phyloP scores from a whole-genome alignment of 92 coral and sea anemone species.

The Anthopleura xanthogrammica region DNA sequence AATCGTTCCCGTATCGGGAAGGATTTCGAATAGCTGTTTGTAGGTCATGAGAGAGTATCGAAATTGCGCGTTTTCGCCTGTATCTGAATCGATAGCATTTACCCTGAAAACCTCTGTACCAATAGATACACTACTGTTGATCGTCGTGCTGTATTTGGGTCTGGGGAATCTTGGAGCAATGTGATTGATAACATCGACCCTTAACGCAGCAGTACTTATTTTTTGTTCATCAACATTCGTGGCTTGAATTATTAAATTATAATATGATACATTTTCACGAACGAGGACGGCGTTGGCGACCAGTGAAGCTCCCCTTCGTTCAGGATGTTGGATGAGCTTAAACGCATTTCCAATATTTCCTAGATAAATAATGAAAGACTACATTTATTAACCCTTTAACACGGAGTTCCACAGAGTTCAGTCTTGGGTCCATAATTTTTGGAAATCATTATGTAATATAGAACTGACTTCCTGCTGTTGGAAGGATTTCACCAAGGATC shows the following conservation, averaged over 20 bases:
- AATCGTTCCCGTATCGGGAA: slow-evolving; percentile 64
- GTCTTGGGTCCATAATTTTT: too few relatives aligned
- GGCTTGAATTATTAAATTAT: slow-evolving; percentile 65
- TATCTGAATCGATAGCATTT: slow-evolving; percentile 62
- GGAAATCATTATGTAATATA: too few relatives aligned
- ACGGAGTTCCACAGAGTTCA: neutral
- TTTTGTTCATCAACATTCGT: slow-evolving; percentile 69
- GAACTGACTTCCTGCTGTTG: neutral
- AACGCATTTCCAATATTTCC: slow-evolving; percentile 69
- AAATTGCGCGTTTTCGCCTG: slow-evolving; percentile 55
- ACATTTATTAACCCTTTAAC: neutral
- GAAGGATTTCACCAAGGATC: neutral
- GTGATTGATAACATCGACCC: slow-evolving; percentile 64
- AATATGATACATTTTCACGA: slow-evolving; percentile 55
- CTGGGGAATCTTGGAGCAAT: slow-evolving; percentile 59
- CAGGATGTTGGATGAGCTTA: slow-evolving; percentile 40
- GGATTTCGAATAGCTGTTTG: slow-evolving; percentile 57
- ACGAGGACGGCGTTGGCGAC: slow-evolving; percentile 57
- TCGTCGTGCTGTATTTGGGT: slow-evolving; percentile 42
- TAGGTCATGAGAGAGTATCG: slow-evolving; percentile 49
- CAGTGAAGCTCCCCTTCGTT: slow-evolving; percentile 54
- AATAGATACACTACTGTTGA: slow-evolving; percentile 60
- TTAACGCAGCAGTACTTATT: slow-evolving; percentile 36
- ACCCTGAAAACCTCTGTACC: slow-evolving; percentile 66
- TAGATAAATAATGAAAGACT: slow-evolving; percentile 7